Evolutionary conservation across 2,113 vertebrate genomes (phyloP), one percentile per base, ranked within the genome.

Genomic region (Chloroceryle aenea): DNA sequence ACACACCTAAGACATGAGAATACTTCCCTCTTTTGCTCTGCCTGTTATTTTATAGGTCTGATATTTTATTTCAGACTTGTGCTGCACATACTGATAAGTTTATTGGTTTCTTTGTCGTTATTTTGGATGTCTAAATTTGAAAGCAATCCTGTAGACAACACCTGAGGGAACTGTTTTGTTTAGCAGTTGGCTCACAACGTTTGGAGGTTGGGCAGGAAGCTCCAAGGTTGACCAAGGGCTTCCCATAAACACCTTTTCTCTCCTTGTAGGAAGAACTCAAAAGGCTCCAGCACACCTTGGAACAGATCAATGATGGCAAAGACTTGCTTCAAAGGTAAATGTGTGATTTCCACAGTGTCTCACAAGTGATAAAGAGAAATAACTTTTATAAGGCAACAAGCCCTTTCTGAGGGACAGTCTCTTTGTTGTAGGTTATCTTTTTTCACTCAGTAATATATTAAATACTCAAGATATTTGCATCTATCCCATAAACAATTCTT

Each of bases 271-370:
- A 99, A 97, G 99, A 99, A 80, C 97, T 99, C 95, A 98, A 98
- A 96, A 98, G 98, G 95, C 97, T 99, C 66, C 98, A 99, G 97
- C 98, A 98, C 94, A 98, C 93, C 85, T 97, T 98, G 97, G 98
- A 98, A 94, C 98, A 98, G 92, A 97, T 98, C 91, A 97, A 94
- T 42, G 98, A 98, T 97, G 98, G 98, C 91, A 98, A 98, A 91
- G 98, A 98, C 92, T 98, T 97, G 14, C 98, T 99, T 91, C 99
- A 98, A 97, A 99, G 98, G 99, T 99, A 97, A 98, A 97, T 96
- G 38, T 40, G 71, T 1, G 5, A 47, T 50, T 94, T 78, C 55
- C 8, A 16, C 3, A 10, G 4, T 6, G 9, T 7, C 50, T 79
- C 36, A 7, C 7, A 7, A 1, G 0, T 6, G 7, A 6, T 8